Conservation (phyloP, 1,140 invertebrate species). For the Cryptotermes secundus region DNA sequence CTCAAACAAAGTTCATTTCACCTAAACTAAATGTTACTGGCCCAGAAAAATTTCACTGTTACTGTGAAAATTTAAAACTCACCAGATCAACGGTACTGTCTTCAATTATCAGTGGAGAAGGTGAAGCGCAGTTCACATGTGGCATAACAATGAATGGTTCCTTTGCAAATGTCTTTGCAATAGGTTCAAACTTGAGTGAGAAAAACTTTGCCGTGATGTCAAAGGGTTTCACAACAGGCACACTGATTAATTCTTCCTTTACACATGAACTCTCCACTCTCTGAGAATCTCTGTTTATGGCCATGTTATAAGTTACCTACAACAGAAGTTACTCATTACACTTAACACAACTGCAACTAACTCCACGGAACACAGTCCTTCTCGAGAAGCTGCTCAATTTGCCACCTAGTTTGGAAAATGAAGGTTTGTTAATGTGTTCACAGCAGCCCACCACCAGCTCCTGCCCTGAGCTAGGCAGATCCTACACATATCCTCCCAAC, state of each 20-base stretch:
- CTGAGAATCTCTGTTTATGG: slow-evolving; percentile 18
- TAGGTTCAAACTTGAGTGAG: slow-evolving; percentile 61
- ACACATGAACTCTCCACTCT: slow-evolving; percentile 42
- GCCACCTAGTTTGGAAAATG: no score
- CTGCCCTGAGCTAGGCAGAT: no score
- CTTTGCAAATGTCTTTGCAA: slow-evolving; percentile 64
- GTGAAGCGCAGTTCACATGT: slow-evolving; percentile 64
- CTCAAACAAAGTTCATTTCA: background rate
- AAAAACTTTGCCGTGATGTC: slow-evolving; percentile 67
- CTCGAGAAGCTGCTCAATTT: no score
- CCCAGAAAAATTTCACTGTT: background rate
- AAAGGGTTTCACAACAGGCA: slow-evolving; percentile 68
- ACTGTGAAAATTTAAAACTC: slow-evolving; percentile 39
- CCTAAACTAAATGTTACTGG: background rate
- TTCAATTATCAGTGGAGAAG: slow-evolving; percentile 67
- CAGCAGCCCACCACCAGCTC: no score
- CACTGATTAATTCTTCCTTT: slow-evolving; percentile 60
- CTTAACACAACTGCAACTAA: no score
- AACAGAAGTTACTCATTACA: slow-evolving; percentile 32
- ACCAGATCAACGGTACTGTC: slow-evolving; percentile 63
- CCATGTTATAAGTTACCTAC: slow-evolving; percentile 48
- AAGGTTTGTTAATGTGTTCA: no score
- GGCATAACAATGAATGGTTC: slow-evolving; percentile 70
- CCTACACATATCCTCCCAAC: no score
- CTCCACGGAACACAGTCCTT: no score